Evolutionary conservation across 2,888 invertebrate genomes (phyloP), one percentile per base, ranked within the genome.

Genomic region (Eupithecia vulgata): DNA sequence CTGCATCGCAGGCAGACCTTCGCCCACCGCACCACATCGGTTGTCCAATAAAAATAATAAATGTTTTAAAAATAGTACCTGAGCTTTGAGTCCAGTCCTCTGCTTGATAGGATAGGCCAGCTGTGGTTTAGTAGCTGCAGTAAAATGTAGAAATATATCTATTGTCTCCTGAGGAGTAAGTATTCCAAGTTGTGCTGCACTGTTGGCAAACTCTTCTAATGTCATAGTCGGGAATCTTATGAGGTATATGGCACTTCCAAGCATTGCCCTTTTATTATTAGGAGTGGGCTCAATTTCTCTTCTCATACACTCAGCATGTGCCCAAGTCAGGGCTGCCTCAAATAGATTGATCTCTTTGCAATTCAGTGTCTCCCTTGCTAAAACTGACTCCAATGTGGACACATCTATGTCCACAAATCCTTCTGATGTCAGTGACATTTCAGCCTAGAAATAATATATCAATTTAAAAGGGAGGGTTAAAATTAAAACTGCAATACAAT

Each of bases 361-460:
- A 91, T 99, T 99, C 65, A 99, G 95, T 4, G 99, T 99, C 93
- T 99, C 99, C 80, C 99, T 96, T 70, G 97, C 97, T 82, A 99
- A 95, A 81, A 99, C 98, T 74, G 98, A 98, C 90, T 98, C 97
- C 83, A 99, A 95, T 37, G 99, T 99, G 81, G 98, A 97, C 84
- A 97, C 96, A 92, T 99, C 99, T 86, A 99, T 98, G 89, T 99
- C 99, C 80, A 98, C 97, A 94, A 99, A 99, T 81, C 99, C 99
- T 86, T 99, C 99, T 0, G 99, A 98, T 81, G 97, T 97, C 82
- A 99, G 95, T 73, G 99, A 99, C 97, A 99, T 98, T 95, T 99
- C 98, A 87, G 99, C 99, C 97, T 98, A 92, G 77, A 93, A 94
- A 84, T 77, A 88, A 84, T 79, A 72, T 73, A 67, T 72, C 76